Conservation (phyloP, 2,888 invertebrate species). For the Elegia similella region DNA sequence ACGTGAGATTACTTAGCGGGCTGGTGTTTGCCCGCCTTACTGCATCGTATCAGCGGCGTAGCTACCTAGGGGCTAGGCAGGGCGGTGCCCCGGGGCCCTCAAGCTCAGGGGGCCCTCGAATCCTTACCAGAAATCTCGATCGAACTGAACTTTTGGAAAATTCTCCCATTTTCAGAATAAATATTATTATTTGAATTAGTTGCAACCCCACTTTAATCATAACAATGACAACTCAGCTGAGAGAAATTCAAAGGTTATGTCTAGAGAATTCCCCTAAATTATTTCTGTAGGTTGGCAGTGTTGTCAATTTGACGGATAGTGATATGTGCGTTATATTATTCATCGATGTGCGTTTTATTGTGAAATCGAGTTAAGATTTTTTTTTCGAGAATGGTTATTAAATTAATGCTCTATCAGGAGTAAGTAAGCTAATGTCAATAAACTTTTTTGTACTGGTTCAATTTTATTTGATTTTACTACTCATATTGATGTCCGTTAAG, state of each 20-base stretch:
- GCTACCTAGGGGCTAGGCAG: constrained; percentile 13
- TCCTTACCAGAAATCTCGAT: constrained; percentile 24
- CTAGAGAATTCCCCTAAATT: constrained; percentile 18
- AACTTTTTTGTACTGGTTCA: too few species aligned
- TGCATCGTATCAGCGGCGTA: too few species aligned
- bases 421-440: too few species aligned
- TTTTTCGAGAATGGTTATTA: too few species aligned
- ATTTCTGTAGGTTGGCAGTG: constrained; percentile 18
- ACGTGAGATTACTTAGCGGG: too few species aligned
- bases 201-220: constrained; percentile 20
- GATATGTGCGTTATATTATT: not conserved
- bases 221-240: constrained; percentile 27
- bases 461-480: too few species aligned
- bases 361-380: too few species aligned
- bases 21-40: too few species aligned
- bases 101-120: constrained; percentile 20
- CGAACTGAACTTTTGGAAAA: constrained; percentile 24
- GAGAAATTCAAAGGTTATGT: constrained; percentile 25
- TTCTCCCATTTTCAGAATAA: constrained; percentile 27
- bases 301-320: constrained; percentile 18
- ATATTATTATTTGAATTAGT: too few species aligned
- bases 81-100: constrained; percentile 19
- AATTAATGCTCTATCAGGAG: too few species aligned
- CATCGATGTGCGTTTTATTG: too few species aligned
- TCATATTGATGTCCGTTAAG: too few species aligned